Evolutionary conservation across 2,888 invertebrate genomes (phyloP).

Genomic region (Uloborus plumipes): DNA sequence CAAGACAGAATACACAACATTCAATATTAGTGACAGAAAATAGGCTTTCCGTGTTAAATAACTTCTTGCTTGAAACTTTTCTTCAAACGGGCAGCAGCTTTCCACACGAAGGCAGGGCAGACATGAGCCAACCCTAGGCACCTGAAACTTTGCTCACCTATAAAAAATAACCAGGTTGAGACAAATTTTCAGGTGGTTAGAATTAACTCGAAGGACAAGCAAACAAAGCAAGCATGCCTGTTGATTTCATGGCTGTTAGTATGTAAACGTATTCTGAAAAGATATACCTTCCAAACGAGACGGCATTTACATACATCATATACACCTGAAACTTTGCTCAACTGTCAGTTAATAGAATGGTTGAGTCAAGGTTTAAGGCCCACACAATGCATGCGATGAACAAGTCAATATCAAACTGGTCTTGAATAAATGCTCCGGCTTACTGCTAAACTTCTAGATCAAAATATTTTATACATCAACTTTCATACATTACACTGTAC

Average conservation of each 20-base stretch:
- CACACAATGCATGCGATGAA: constrained; percentile 30
- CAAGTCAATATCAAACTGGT: neutral
- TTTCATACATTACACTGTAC: no score
- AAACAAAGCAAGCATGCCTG: neutral
- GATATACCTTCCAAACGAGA: neutral
- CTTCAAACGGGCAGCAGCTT: no score
- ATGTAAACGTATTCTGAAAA: neutral
- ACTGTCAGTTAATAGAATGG: constrained; percentile 65
- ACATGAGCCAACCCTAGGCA: constrained; percentile 68
- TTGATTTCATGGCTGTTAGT: neutral
- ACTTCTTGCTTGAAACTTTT: no score
- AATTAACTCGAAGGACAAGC: neutral
- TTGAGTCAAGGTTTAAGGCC: constrained; percentile 68
- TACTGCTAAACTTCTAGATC: neutral
- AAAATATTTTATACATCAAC: neutral
- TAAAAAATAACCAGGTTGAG: constrained; percentile 70
- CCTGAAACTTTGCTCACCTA: constrained; percentile 74
- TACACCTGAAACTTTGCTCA: constrained; percentile 69
- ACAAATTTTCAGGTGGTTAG: constrained; percentile 71
- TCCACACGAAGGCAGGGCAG: constrained; percentile 11
- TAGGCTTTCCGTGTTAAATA: no score
- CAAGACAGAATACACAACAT: no score
- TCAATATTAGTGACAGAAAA: no score
- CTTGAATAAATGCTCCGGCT: neutral
- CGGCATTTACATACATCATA: constrained; percentile 38